Conservation (phyloP, 1,140 invertebrate genomes). For the Drosophila sturtevanti region DNA sequence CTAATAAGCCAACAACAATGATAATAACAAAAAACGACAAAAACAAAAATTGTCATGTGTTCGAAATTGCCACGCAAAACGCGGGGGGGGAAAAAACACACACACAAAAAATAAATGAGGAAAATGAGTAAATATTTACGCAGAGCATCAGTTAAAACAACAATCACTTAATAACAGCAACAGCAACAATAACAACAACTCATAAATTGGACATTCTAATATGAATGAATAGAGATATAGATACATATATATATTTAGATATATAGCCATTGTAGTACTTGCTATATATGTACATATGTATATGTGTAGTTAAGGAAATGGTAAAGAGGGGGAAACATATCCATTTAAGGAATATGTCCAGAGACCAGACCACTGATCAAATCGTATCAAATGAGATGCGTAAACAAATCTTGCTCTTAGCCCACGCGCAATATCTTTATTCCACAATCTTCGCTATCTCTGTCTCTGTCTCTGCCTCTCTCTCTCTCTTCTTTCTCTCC, state of each 20-base stretch:
- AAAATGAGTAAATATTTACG: constrained; percentile 72
- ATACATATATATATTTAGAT: background rate
- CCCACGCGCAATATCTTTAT: constrained; percentile 1
- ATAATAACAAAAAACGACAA: constrained; percentile 29
- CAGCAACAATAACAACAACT: constrained; percentile 28
- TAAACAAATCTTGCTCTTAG: constrained; percentile 7
- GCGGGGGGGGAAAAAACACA: background rate
- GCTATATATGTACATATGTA: background rate
- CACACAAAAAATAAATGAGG: background rate
- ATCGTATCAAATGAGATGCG: background rate
- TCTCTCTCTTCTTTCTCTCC: background rate
- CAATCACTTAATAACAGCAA: constrained; percentile 15
- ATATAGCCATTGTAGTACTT: background rate
- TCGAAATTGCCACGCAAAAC: constrained; percentile 69
- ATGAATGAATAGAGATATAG: constrained; percentile 33
- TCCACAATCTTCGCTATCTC: background rate
- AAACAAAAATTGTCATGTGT: constrained; percentile 64
- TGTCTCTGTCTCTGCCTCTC: background rate
- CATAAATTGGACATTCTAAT: constrained; percentile 61
- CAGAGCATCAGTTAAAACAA: constrained; percentile 33
- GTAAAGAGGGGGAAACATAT: background rate
- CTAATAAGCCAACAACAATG: constrained; percentile 28
- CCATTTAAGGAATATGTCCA: constrained; percentile 3
- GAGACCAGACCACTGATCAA: background rate
- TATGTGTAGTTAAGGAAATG: too few relatives aligned